A percentile compares a stretch with the other conserved stretches of the same genome.
Evolutionary conservation across 2,888 invertebrate species (phyloP).

Genomic region (Apocheima hispidaria): DNA sequence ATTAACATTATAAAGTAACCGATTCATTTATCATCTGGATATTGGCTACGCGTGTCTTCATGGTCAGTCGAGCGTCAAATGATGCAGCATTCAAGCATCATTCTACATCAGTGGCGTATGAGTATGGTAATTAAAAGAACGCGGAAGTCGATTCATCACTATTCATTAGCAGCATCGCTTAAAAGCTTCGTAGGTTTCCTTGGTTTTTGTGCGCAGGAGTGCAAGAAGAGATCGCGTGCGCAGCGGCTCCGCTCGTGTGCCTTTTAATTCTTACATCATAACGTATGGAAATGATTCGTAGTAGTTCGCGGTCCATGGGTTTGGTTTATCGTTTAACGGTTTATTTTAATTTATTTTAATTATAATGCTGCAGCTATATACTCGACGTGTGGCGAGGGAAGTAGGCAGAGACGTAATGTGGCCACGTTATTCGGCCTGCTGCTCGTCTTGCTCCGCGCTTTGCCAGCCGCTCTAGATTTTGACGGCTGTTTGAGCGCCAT

Average conservation of each 20-base stretch:
- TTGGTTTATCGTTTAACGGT: slow-evolving; percentile 67
- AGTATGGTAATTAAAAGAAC: slow-evolving; percentile 67
- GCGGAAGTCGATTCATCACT: slow-evolving; percentile 76
- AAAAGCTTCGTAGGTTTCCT: slow-evolving; percentile 69
- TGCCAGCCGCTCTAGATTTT: no score
- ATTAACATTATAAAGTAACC: slow-evolving; percentile 20
- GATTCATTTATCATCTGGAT: slow-evolving; percentile 25
- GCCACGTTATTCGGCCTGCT: neutral
- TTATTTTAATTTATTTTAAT: slow-evolving; percentile 34
- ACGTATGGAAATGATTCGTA: slow-evolving; percentile 59
- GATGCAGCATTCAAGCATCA: slow-evolving; percentile 31
- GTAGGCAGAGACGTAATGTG: no score
- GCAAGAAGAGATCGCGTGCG: slow-evolving; percentile 61
- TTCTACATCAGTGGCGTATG: slow-evolving; percentile 31
- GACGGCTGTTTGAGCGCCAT: no score
- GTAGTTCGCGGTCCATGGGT: slow-evolving; percentile 60
- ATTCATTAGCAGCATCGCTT: slow-evolving; percentile 77
- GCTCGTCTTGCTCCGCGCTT: no score
- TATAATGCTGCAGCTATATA: no score
- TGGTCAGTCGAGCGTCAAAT: slow-evolving; percentile 38
- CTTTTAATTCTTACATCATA: slow-evolving; percentile 67
- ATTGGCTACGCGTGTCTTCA: slow-evolving; percentile 33
- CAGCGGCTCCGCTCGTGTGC: slow-evolving; percentile 69
- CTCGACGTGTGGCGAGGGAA: no score
- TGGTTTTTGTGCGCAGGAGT: slow-evolving; percentile 68